Evolutionary conservation across 2,888 invertebrate genomes (phyloP), one percentile per base, ranked within the genome.

Genomic region (Rambutsinella grinnellia): DNA sequence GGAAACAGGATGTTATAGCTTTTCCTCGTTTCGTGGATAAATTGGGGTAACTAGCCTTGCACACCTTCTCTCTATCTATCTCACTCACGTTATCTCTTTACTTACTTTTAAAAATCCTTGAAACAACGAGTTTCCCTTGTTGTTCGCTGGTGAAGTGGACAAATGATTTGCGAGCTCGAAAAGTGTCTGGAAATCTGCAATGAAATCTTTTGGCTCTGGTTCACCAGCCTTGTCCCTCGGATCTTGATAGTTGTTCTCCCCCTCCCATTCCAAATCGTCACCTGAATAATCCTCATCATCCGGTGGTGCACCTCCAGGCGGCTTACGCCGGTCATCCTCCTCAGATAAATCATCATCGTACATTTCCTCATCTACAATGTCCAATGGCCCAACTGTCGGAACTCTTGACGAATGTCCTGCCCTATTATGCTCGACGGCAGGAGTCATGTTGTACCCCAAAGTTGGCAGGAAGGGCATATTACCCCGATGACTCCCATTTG

Each of bases 121-220:
- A 10, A 74, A 74, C 36, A 65, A 60, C 36, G 36, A 3, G 28
- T 53, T 8, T 54, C 46, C 54, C 19, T 36, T 58, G 67, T 67
- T 6, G 67, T 79, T 74, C 49, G 79, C 53, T 27, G 72, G 60
- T 67, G 79, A 76, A 51, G 79, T 67, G 66, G 83, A 84, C 51
- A 84, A 62, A 77, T 79, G 76, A 54, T 79, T 74, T 47, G 81
- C 82, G 2, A 83, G 69, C 51, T 81, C 76, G 57, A 84, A 70
- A 10, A 84, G 69, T 44, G 82, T 75, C 21, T 79, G 79, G 57
- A 84, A 67, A 44, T 79, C 74, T 57, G 74, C 67, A 53, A 61
- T 54, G 10, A 74, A 60, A 63, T 77, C 61, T 75, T 75, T 77
- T 53, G 72, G 81, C 72, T 68, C 54, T 10, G 49, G 21, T 28